Conservation (phyloP, 2,888 invertebrate species). For the Tupiocoris notatus region DNA sequence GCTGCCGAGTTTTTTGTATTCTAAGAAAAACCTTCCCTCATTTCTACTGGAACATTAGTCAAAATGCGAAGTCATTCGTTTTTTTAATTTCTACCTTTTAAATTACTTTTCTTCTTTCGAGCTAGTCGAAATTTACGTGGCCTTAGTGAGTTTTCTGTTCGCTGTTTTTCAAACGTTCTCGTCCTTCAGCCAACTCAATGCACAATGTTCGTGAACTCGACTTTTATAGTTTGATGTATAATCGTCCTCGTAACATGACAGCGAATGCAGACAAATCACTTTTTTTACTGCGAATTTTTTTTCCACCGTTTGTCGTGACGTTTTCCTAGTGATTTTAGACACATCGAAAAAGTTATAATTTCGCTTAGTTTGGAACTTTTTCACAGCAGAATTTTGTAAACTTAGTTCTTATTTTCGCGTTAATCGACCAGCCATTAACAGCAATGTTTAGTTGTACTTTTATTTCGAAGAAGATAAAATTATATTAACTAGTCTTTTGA, state of each 20-base stretch:
- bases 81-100: too few species aligned
- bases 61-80: too few species aligned
- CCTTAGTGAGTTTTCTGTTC: too few species aligned
- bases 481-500: slow-evolving; percentile 31
- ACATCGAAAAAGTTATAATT: background rate
- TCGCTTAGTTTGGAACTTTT: background rate
- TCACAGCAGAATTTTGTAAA: background rate
- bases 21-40: too few species aligned
- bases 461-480: slow-evolving; percentile 17
- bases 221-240: too few species aligned
- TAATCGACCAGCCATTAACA: background rate
- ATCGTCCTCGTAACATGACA: too few species aligned
- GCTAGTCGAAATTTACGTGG: background rate
- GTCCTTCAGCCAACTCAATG: too few species aligned
- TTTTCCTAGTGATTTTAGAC: background rate
- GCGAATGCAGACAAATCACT: background rate
- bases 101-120: background rate
- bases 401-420: background rate
- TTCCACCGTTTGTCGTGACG: background rate
- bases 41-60: too few species aligned
- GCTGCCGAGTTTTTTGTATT: too few species aligned
- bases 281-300: background rate
- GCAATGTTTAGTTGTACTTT: background rate
- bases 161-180: too few species aligned
- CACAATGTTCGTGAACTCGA: too few species aligned